phyloP scores from a whole-genome alignment of 2,113 vertebrate genomes.

The Variabilichromis moorii region DNA sequence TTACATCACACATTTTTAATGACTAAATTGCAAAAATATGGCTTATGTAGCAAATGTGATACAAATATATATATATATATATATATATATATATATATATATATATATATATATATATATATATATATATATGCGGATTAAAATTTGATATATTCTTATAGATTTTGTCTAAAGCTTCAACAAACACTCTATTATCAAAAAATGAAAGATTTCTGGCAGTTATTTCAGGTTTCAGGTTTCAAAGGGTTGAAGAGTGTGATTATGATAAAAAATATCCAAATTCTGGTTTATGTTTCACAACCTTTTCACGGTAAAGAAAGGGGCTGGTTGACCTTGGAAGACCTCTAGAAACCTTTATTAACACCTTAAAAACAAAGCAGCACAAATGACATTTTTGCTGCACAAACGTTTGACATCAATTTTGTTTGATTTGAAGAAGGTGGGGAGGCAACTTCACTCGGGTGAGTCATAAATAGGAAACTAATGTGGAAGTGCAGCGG shows the following conservation, averaged over 20 bases:
- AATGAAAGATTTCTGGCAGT: not conserved
- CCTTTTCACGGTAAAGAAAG: not conserved
- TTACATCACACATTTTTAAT: not conserved
- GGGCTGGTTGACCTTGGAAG: not conserved
- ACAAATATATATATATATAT: fast-evolving
- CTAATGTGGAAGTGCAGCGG: not conserved
- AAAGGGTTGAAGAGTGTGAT: not conserved
- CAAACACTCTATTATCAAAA: not conserved
- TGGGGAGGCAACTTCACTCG: not conserved
- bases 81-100: too few species aligned
- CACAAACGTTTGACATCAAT: not conserved
- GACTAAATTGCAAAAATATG: not conserved
- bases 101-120: too few species aligned
- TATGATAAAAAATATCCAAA: not conserved
- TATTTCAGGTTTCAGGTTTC: not conserved
- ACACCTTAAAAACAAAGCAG: not conserved
- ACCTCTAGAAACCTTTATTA: not conserved
- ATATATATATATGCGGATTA: fast-evolving
- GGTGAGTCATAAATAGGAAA: not conserved
- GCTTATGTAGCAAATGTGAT: not conserved
- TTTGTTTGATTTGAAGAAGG: not conserved
- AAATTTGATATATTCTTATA: not conserved
- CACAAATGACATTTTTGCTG: not conserved
- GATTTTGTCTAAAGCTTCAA: not conserved
- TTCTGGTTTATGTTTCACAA: not conserved